These are phyloP conservation scores for Teleopsis dalmanni DNA, from an alignment of 1,140 invertebrate species.

Conservation along the genomic window DNA sequence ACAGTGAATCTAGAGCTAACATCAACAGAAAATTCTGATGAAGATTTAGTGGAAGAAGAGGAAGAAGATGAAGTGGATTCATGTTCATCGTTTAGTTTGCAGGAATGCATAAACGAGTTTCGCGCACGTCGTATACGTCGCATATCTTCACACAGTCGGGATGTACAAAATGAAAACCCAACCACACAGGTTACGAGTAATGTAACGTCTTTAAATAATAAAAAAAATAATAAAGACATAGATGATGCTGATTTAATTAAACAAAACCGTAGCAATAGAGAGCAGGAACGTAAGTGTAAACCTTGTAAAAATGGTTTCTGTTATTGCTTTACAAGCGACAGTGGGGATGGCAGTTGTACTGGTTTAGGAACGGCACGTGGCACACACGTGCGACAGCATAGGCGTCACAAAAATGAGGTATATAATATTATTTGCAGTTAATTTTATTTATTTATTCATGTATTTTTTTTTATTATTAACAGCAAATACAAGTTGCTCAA, in stretches of 20 bases:
- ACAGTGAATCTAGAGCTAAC: too few species aligned
- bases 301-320: constrained; percentile 40
- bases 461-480: neutral
- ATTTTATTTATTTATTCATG: neutral
- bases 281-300: constrained; percentile 34
- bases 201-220: neutral
- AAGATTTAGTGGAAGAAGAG: too few species aligned
- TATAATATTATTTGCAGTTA: neutral
- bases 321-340: constrained; percentile 42
- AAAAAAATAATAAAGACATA: neutral
- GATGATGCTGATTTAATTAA: constrained; percentile 33
- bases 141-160: constrained; percentile 31
- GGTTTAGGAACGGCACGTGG: constrained; percentile 29
- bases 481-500: too few species aligned
- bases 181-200: neutral
- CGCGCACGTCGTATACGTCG: constrained; percentile 30
- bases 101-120: constrained; percentile 41
- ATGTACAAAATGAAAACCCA: constrained; percentile 17
- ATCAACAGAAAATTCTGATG: too few species aligned
- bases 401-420: constrained; percentile 31
- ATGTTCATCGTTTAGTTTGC: constrained; percentile 34
- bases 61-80: constrained; percentile 21
- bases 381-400: constrained; percentile 26
- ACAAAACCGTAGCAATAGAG: constrained; percentile 37
- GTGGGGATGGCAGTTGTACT: constrained; percentile 25